These are phyloP conservation scores for Wasmannia auropunctata DNA, from an alignment of 1,140 invertebrate species.

Conservation along the genomic window DNA sequence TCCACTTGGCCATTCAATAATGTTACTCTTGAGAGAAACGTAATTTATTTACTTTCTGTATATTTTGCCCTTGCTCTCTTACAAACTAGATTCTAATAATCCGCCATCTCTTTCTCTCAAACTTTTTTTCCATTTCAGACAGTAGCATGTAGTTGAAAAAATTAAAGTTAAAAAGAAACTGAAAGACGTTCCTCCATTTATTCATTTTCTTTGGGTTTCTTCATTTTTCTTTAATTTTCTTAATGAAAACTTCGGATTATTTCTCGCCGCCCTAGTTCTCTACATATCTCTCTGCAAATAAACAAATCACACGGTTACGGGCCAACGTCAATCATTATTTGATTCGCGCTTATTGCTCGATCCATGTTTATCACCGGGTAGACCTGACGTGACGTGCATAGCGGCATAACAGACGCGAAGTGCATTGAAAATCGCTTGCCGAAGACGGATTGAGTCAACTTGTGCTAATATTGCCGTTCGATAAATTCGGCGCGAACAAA, in stretches of 20 bases:
- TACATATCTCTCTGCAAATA: neutral
- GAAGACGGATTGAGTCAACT: constrained; percentile 18
- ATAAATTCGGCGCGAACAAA: constrained; percentile 48
- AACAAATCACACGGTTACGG: neutral
- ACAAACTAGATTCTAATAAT: neutral
- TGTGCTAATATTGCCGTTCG: constrained; percentile 40
- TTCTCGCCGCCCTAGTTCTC: neutral
- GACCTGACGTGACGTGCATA: constrained; percentile 3
- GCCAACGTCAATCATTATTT: constrained; percentile 30
- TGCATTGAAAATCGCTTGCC: constrained; percentile 18
- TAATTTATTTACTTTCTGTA: neutral
- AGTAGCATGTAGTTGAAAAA: neutral
- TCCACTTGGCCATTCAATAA: neutral
- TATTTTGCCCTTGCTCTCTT: neutral
- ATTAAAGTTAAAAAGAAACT: neutral
- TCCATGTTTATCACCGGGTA: constrained; percentile 2
- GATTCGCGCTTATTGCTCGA: constrained; percentile 25
- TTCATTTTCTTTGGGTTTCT: neutral
- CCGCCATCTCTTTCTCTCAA: neutral
- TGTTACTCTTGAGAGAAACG: neutral
- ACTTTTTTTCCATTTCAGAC: neutral
- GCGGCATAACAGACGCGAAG: neutral
- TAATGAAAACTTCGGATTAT: neutral
- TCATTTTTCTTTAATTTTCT: constrained; percentile 1
- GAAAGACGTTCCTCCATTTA: neutral